Percentiles rank a stretch among this genome's conserved stretches.
Evolutionary conservation across 1,140 invertebrate genomes (phyloP).

Genomic region (Arion vulgaris): DNA sequence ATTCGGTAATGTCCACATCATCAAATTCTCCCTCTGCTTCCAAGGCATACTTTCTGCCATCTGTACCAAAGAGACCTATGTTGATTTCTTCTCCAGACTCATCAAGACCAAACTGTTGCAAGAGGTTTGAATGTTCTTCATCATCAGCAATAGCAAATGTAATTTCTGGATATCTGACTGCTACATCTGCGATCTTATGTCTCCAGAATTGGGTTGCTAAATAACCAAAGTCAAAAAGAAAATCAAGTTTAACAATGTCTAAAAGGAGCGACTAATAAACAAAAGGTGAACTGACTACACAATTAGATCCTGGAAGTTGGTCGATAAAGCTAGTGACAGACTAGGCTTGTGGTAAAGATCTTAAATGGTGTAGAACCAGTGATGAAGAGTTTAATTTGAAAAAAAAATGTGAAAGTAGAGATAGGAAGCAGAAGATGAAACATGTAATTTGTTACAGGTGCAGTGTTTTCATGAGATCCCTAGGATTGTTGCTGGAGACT

Average conservation of each 20-base stretch:
- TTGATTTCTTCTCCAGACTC: slow-evolving; percentile 74
- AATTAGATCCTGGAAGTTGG: too few relatives aligned
- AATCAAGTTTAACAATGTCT: not conserved
- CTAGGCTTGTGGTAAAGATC: too few relatives aligned
- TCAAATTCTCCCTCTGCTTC: slow-evolving; percentile 77
- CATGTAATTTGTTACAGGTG: too few relatives aligned
- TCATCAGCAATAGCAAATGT: slow-evolving; percentile 77
- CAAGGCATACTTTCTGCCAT: slow-evolving; percentile 75
- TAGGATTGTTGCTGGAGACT: too few relatives aligned
- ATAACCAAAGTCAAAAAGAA: not conserved
- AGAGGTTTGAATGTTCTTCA: slow-evolving; percentile 74
- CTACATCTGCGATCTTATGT: slow-evolving; percentile 75
- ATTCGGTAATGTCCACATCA: slow-evolving; percentile 86
- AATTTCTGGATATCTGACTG: slow-evolving; percentile 71
- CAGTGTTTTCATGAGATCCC: too few relatives aligned
- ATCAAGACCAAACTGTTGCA: slow-evolving; percentile 75
- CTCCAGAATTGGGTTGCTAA: slow-evolving; percentile 76
- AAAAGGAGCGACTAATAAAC: too few relatives aligned
- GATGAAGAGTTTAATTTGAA: too few relatives aligned
- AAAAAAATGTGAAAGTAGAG: too few relatives aligned
- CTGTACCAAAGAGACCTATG: slow-evolving; percentile 56
- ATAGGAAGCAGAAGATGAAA: too few relatives aligned
- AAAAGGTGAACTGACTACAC: too few relatives aligned
- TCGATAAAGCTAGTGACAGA: too few relatives aligned
- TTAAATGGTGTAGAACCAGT: too few relatives aligned